phyloP scores from a whole-genome alignment of 2,888 invertebrate genomes.

The Drosophila stalkeri region DNA sequence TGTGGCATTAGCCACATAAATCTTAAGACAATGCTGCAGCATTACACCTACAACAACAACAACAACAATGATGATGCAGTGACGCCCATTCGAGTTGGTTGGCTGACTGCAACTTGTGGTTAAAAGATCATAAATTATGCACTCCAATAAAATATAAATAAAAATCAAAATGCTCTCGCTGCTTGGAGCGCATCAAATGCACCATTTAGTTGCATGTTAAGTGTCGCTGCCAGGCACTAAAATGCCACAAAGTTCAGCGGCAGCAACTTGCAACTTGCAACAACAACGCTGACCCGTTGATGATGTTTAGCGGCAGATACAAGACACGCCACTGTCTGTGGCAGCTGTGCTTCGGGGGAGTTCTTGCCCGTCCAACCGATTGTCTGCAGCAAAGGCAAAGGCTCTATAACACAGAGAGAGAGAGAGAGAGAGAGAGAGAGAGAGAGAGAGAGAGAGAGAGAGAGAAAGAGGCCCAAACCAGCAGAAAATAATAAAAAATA shows the following conservation, averaged over 20 bases:
- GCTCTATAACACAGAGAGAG: slow-evolving; percentile 44
- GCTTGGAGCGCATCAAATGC: slow-evolving; percentile 63
- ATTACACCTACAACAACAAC: slow-evolving; percentile 32
- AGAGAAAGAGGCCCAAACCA: slow-evolving; percentile 14
- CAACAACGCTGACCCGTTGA: slow-evolving; percentile 63
- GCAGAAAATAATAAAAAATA: slow-evolving; percentile 24
- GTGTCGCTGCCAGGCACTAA: slow-evolving; percentile 76
- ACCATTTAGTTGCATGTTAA: slow-evolving; percentile 77
- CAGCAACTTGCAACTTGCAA: slow-evolving; percentile 25
- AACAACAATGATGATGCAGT: not conserved
- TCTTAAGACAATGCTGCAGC: slow-evolving; percentile 48
- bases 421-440: slow-evolving; percentile 24
- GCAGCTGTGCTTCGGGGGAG: slow-evolving; percentile 42
- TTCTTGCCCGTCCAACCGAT: slow-evolving; percentile 33
- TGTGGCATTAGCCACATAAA: slow-evolving; percentile 58
- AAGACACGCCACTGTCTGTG: slow-evolving; percentile 69
- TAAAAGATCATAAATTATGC: slow-evolving; percentile 60
- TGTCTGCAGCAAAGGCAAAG: slow-evolving; percentile 40
- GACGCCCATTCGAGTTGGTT: slow-evolving; percentile 23
- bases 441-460: slow-evolving; percentile 29
- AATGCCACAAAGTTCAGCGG: slow-evolving; percentile 71
- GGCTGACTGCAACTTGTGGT: slow-evolving; percentile 22
- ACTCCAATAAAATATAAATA: slow-evolving; percentile 70
- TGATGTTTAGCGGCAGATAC: slow-evolving; percentile 61
- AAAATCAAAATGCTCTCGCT: slow-evolving; percentile 65